phyloP scores from a whole-genome alignment of 2,113 vertebrate genomes.

The Crypturellus undulatus region DNA sequence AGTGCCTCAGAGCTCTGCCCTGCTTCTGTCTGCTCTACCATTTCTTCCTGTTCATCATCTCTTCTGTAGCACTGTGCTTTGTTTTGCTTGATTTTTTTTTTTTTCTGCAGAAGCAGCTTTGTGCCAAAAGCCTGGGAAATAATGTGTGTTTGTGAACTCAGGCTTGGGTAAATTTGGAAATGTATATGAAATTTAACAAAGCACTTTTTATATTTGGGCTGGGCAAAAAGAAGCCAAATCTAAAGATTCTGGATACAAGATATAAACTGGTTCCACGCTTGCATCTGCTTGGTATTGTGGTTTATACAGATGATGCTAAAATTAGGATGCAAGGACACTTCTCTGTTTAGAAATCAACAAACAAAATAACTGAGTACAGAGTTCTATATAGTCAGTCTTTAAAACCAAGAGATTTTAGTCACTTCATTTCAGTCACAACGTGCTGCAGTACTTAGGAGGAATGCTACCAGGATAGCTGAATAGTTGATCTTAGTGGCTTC shows the following conservation, averaged over 20 bases:
- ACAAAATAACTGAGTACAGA: neutral
- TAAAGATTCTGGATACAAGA: neutral
- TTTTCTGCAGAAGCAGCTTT: neutral
- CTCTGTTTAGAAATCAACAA: neutral
- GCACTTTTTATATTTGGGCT: neutral
- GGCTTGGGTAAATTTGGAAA: neutral
- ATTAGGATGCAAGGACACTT: neutral
- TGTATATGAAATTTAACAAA: neutral
- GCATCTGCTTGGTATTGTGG: neutral
- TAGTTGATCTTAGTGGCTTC: neutral
- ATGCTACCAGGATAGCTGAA: neutral
- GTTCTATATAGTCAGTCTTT: neutral
- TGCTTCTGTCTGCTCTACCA: conserved; percentile 30
- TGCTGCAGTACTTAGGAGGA: neutral
- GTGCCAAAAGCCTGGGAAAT: neutral
- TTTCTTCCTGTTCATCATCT: neutral
- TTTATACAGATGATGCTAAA: neutral
- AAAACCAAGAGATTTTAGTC: neutral
- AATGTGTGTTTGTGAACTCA: neutral
- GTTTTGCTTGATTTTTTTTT: neutral
- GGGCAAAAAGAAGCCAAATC: neutral
- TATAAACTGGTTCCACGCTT: neutral
- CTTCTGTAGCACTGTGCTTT: neutral
- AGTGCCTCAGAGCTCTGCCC: conserved; percentile 37
- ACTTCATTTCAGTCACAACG: neutral